These are phyloP conservation scores for Hypena proboscidalis DNA, from an alignment of 2,888 invertebrate genomes.

Conservation along the genomic window DNA sequence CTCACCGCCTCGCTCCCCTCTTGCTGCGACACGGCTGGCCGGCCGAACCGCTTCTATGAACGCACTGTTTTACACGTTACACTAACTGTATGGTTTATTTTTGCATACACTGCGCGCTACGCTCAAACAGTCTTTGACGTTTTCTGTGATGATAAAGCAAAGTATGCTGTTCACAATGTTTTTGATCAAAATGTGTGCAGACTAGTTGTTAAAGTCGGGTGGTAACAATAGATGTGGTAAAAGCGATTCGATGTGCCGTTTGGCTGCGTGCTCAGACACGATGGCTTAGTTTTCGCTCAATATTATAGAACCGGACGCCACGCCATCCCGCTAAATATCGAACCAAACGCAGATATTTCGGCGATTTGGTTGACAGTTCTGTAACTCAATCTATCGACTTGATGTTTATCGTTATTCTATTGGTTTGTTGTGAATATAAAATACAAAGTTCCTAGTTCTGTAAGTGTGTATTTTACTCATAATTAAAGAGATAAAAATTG, in stretches of 20 bases:
- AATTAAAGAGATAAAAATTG: too few relatives aligned
- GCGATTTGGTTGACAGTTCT: slow-evolving; percentile 4
- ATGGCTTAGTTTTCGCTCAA: slow-evolving; percentile 30
- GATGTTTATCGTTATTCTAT: too few relatives aligned
- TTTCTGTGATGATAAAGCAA: slow-evolving; percentile 14
- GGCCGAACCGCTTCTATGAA: slow-evolving; percentile 37
- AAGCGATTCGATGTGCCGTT: slow-evolving; percentile 57
- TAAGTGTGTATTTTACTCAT: too few relatives aligned
- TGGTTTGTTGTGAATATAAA: too few relatives aligned
- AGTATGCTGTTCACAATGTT: slow-evolving; percentile 24
- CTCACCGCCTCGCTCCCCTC: slow-evolving; percentile 69
- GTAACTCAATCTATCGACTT: too few relatives aligned
- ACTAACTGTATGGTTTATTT: background rate
- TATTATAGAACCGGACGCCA: slow-evolving; percentile 21
- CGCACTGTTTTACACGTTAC: background rate
- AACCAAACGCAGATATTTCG: slow-evolving; percentile 13
- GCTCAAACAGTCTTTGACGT: background rate
- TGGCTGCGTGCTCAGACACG: slow-evolving; percentile 14
- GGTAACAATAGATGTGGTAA: slow-evolving; percentile 48
- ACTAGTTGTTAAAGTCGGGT: slow-evolving; percentile 44
- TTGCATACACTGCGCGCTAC: slow-evolving; percentile 27
- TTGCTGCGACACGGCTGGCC: slow-evolving; percentile 56
- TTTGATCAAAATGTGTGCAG: slow-evolving; percentile 20
- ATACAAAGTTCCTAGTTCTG: too few relatives aligned
- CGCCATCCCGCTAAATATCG: slow-evolving; percentile 29